Base-by-base conservation (phyloP, 2,888 invertebrate species). In the Autographa gamma region DNA sequence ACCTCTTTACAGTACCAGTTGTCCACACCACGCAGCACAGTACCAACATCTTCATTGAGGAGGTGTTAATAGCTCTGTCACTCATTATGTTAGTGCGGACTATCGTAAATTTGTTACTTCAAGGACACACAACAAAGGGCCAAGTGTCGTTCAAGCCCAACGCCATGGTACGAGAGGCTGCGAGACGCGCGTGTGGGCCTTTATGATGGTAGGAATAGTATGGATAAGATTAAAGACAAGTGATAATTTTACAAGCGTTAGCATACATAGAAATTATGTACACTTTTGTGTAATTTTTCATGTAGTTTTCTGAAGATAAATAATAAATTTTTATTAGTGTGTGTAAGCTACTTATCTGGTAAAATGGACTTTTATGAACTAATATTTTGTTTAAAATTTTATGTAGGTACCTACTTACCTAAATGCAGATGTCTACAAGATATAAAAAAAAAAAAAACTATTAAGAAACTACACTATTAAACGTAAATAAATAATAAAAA, bases 111-210 rank as follows among this genome's bases (percentile, higher is more conserved):
- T 93, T 92, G 91, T 90, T 85, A 86, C 89, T 86, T 88, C 93
- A 94, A 94, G 94, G 95, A 90, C 92, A 88, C 63, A 82, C 80
- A 89, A 95, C 94, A 95, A 95, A 95, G 91, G 93, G 83, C 88
- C 89, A 91, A 92, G 91, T 92, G 92, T 91, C 92, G 91, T 92
- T 91, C 90, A 90, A 91, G 90, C 90, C 91, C 90, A 91, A 94
- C 93, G 93, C 93, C 93, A 93, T 92, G 92, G 93, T 93, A 95
- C 93, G 95, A 94, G 95, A 93, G 94, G 93, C 90, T 91, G 92
- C 89, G 88, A 84, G 88, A 86, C 93, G 89, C 94, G 95, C 95
- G 95, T 95, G 95, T 95, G 95, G 95, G 92, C 95, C 88, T 81
- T 71, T 69, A 52, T 60, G 56, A 48, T 60, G 88, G 62, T 59